Conservation (phyloP, 30 jellyfish, hydroid and myxozoan genomes). For the Aurelia coerulea region DNA sequence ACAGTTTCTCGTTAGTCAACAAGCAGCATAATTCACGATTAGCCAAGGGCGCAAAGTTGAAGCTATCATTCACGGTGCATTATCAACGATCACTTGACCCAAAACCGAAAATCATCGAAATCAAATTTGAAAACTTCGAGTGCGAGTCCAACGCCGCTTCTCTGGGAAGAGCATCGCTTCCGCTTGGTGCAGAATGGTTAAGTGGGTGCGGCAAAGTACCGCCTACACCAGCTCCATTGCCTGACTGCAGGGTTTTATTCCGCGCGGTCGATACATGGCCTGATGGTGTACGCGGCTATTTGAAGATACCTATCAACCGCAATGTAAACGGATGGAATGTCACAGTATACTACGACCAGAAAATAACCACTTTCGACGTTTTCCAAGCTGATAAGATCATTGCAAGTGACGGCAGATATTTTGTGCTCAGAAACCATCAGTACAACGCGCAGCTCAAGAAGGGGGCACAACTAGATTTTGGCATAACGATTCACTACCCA, state of each 20-base stretch:
- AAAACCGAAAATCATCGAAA: neutral
- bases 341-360: constrained; percentile 20
- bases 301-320: constrained; percentile 41
- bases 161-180: neutral
- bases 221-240: constrained; percentile 18
- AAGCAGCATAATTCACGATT: neutral
- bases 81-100: neutral
- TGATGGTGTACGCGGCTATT: constrained; percentile 61
- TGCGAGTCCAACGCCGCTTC: neutral
- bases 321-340: constrained; percentile 55
- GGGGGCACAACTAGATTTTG: constrained; percentile 34
- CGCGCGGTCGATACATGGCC: constrained; percentile 33
- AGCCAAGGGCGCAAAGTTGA: neutral
- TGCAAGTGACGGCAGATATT: constrained; percentile 9
- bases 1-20: neutral
- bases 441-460: constrained; percentile 18
- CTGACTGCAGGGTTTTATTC: constrained; percentile 49
- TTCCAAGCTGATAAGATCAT: constrained; percentile 50
- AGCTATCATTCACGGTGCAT: constrained; percentile 12
- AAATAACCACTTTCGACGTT: constrained; percentile 47
- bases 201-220: constrained; percentile 4
- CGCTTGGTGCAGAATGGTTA: constrained; percentile 61
- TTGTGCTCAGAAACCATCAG: constrained; percentile 43
- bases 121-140: neutral
- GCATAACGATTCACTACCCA: constrained; percentile 42